Conservation (phyloP, 2,113 vertebrate species). For the Plotosus lineatus region DNA sequence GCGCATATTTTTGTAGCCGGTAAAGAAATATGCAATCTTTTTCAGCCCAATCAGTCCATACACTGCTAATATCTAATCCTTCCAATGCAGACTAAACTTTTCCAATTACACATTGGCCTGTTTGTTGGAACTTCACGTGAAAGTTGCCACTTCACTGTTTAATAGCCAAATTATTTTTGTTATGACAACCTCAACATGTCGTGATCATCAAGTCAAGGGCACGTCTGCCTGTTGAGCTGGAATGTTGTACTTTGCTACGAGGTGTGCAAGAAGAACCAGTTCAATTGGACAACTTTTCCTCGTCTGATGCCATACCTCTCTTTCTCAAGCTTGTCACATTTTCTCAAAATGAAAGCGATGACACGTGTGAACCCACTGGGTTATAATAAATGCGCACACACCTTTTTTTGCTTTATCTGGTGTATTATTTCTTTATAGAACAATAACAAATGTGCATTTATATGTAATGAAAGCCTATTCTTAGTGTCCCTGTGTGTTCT, state of each 20-base stretch:
- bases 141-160: background rate
- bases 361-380: background rate
- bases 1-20: background rate
- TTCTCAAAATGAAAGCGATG: constrained; percentile 14
- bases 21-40: background rate
- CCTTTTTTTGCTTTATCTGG: background rate
- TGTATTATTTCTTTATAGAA: background rate
- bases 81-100: background rate
- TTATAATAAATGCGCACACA: background rate
- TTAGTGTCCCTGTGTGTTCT: background rate
- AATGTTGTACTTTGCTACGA: constrained; percentile 53
- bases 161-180: constrained; percentile 36
- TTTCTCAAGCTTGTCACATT: constrained; percentile 24
- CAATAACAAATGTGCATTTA: background rate
- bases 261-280: constrained; percentile 71
- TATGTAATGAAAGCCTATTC: background rate
- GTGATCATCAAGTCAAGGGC: constrained; percentile 20
- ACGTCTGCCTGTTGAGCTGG: constrained; percentile 48
- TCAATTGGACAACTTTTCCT: constrained; percentile 46
- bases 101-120: background rate
- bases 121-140: background rate
- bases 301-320: constrained; percentile 39
- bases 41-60: background rate
- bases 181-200: constrained; percentile 43
- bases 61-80: background rate